Evolutionary conservation across 2,113 vertebrate genomes (phyloP).

Genomic region (Cathartes aura): DNA sequence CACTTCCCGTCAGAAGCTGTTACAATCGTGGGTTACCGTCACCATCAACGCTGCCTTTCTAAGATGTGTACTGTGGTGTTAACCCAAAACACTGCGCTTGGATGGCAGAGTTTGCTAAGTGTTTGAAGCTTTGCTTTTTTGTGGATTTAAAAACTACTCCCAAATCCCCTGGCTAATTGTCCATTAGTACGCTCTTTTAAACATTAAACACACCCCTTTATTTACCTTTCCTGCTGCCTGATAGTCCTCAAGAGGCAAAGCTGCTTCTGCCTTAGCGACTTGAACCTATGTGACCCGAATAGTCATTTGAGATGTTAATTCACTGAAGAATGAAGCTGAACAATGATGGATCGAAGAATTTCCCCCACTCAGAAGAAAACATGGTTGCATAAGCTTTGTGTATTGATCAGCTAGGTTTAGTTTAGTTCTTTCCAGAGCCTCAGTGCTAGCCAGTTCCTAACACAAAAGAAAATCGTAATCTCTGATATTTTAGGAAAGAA

Average conservation of each 20-base stretch:
- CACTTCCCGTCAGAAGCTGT: background rate
- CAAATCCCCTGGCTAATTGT: conserved; percentile 20
- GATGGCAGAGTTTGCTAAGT: background rate
- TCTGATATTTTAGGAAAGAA: background rate
- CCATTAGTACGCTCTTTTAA: conserved; percentile 40
- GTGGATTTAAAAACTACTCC: conserved; percentile 29
- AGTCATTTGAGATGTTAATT: conserved; percentile 67
- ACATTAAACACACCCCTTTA: conserved; percentile 51
- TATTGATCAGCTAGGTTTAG: background rate
- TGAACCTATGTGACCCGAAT: conserved; percentile 41
- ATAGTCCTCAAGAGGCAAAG: conserved; percentile 11
- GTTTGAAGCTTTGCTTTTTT: background rate
- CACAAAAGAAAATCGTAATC: background rate
- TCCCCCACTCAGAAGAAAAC: background rate
- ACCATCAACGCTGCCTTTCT: background rate
- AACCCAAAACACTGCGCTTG: background rate
- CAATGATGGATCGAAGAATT: conserved; percentile 44
- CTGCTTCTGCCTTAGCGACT: conserved; percentile 26
- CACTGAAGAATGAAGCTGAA: conserved; percentile 44
- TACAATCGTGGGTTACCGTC: background rate
- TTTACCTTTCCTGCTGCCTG: background rate
- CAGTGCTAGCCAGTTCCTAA: background rate
- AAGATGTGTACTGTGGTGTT: background rate
- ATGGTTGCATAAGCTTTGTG: background rate
- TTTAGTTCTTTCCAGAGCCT: background rate